Evolutionary conservation across 2,888 invertebrate species (phyloP).

Genomic region (Phymatocera aterrima): DNA sequence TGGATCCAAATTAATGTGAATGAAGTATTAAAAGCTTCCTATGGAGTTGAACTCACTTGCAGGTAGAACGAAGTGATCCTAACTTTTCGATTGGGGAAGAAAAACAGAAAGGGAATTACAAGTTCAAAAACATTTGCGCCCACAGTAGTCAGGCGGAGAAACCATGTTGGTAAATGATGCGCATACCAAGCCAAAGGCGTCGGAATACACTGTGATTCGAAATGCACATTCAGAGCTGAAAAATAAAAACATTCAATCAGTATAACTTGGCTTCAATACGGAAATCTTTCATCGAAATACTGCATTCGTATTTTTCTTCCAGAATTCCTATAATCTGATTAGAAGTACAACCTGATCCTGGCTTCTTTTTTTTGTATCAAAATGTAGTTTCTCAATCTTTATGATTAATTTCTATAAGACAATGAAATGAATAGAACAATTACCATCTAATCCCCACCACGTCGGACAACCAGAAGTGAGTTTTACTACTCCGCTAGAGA

Average conservation of each 20-base stretch:
- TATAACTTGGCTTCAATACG: constrained; percentile 12
- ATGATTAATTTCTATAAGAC: too few species aligned
- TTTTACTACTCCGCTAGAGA: constrained; percentile 84
- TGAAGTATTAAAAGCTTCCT: constrained; percentile 22
- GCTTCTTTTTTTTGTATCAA: not conserved
- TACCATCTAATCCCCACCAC: constrained; percentile 88
- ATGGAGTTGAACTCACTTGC: constrained; percentile 76
- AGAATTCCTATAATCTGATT: not conserved
- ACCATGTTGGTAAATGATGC: constrained; percentile 83
- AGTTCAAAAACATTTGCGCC: constrained; percentile 81
- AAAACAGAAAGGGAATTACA: constrained; percentile 83
- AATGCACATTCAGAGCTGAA: constrained; percentile 81
- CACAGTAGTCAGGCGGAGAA: constrained; percentile 80
- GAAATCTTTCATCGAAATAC: not conserved
- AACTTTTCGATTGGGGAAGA: constrained; percentile 81
- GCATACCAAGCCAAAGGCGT: constrained; percentile 84
- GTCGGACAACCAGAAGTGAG: constrained; percentile 83
- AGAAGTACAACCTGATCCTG: not conserved
- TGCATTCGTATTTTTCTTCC: not conserved
- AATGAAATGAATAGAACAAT: constrained; percentile 38
- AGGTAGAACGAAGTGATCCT: constrained; percentile 80
- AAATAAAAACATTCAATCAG: constrained; percentile 54
- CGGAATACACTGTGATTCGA: constrained; percentile 86
- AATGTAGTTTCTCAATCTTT: too few species aligned
- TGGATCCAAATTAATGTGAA: not conserved